Conservation (phyloP, 2,888 invertebrate genomes). For the Trachelus iudaicus region DNA sequence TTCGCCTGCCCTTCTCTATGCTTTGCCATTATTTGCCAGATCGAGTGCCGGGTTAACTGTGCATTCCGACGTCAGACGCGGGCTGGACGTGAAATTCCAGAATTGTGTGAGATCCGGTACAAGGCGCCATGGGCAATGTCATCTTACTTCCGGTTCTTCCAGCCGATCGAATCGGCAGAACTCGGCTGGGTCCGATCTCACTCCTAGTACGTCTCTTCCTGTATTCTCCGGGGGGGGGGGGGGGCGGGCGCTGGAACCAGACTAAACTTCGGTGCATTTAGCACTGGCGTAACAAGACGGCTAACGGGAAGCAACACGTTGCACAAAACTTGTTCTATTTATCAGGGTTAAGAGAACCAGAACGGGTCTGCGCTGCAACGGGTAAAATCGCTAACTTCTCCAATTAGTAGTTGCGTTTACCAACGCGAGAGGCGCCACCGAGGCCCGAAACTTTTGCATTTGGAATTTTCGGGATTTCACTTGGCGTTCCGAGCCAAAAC, state of each 20-base stretch:
- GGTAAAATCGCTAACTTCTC: not conserved
- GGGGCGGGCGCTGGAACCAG: constrained; percentile 12
- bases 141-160: not conserved
- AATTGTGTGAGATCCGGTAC: not conserved
- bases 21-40: not conserved
- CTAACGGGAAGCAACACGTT: constrained; percentile 46
- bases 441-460: not conserved
- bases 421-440: not conserved
- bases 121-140: fast-evolving
- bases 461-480: not conserved
- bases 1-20: not conserved
- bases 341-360: constrained; percentile 39
- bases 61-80: not conserved
- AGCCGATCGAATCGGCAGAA: not conserved
- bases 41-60: not conserved
- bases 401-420: not conserved
- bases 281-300: constrained; percentile 32
- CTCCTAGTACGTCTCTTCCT: not conserved
- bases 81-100: not conserved
- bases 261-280: constrained; percentile 33
- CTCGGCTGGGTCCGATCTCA: not conserved
- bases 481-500: not conserved
- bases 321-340: constrained; percentile 52
- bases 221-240: too few species aligned
- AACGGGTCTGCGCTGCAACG: not conserved